Evolutionary conservation across 2,888 invertebrate genomes (phyloP).

Genomic region (Argyresthia goedartella): DNA sequence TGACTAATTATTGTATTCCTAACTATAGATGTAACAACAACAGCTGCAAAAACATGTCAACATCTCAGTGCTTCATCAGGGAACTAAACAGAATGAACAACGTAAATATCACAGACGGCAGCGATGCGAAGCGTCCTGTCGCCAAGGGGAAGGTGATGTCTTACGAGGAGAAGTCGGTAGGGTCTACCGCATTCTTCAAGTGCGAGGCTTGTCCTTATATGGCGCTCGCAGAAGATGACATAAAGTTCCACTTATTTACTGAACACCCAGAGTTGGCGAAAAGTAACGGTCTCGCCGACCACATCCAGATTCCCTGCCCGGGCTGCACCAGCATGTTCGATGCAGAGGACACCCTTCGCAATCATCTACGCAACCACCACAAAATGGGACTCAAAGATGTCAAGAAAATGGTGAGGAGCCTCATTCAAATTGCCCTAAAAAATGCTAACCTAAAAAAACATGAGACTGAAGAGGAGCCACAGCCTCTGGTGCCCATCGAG

Average conservation of each 20-base stretch:
- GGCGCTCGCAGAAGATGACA: conserved; percentile 63
- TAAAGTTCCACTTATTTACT: conserved; percentile 63
- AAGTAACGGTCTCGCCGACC: conserved; percentile 64
- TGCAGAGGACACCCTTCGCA: conserved; percentile 71
- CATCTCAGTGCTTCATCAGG: conserved; percentile 30
- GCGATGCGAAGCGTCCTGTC: conserved; percentile 24
- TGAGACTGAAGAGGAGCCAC: conserved; percentile 20
- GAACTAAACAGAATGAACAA: conserved; percentile 27
- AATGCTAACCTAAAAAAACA: conserved; percentile 56
- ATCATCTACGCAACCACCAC: conserved; percentile 77
- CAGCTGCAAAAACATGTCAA: conserved; percentile 18
- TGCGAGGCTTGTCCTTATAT: conserved; percentile 69
- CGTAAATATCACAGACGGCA: conserved; percentile 13
- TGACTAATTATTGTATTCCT: too few relatives aligned
- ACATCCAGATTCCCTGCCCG: conserved; percentile 73
- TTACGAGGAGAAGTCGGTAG: conserved; percentile 60
- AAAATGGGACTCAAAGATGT: conserved; percentile 74
- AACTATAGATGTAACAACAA: too few relatives aligned
- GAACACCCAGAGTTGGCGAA: conserved; percentile 59
- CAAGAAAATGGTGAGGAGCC: conserved; percentile 68
- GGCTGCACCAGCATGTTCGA: conserved; percentile 77
- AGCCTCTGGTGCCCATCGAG: conserved; percentile 15
- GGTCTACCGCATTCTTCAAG: conserved; percentile 62
- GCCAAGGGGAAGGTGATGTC: conserved; percentile 56
- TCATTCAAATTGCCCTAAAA: conserved; percentile 58